These are phyloP conservation scores for Orthosia incerta DNA, from an alignment of 2,888 invertebrate species.

Conservation along the genomic window DNA sequence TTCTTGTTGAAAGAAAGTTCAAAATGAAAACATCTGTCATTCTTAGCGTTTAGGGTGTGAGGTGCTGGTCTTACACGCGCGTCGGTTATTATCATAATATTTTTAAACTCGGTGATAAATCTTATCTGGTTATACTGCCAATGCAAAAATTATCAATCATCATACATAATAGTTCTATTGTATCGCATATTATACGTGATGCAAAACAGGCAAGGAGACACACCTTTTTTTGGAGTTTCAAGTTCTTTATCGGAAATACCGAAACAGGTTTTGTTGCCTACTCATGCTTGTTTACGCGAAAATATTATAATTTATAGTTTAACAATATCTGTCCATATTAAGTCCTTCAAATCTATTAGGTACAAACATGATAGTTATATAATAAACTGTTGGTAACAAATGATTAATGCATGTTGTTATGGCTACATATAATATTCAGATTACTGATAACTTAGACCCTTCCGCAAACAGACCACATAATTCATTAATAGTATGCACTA, in stretches of 20 bases:
- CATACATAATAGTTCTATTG: constrained; percentile 6
- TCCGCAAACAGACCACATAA: constrained; percentile 12
- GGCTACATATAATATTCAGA: constrained; percentile 6
- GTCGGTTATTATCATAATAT: constrained; percentile 3
- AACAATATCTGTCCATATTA: background rate
- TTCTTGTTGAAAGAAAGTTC: no score
- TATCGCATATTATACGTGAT: background rate
- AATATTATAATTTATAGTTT: background rate
- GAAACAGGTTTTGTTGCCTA: background rate
- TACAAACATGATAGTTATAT: background rate
- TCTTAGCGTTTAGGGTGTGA: background rate
- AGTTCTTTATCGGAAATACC: background rate
- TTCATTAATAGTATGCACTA: constrained; percentile 12
- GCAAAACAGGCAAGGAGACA: background rate
- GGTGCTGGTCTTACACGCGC: background rate
- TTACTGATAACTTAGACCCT: constrained; percentile 2
- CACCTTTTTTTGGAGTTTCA: constrained; percentile 10
- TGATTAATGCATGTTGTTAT: constrained; percentile 14
- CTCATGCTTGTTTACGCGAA: background rate
- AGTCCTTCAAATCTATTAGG: background rate
- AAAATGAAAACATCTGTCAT: background rate
- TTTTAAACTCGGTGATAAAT: constrained; percentile 6
- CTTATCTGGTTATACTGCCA: constrained; percentile 5
- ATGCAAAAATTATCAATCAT: background rate
- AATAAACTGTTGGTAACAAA: constrained; percentile 8